Evolutionary conservation across 2,888 invertebrate genomes (phyloP).

Genomic region (Xestia c-nigrum): DNA sequence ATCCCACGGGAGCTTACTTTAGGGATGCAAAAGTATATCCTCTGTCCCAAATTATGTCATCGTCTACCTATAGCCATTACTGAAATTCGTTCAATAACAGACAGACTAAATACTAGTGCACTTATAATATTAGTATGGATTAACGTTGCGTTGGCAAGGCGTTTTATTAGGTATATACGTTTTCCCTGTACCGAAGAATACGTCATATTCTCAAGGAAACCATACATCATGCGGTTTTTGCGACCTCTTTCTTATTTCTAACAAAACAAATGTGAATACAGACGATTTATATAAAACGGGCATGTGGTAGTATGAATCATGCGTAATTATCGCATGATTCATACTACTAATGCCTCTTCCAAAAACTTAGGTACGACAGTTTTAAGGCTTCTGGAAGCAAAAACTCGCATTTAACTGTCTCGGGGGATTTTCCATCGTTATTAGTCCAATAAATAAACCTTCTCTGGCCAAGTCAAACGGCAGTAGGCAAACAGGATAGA

Average conservation of each 20-base stretch:
- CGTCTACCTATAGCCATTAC: neutral
- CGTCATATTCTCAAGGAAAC: slow-evolving; percentile 20
- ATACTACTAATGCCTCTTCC: neutral
- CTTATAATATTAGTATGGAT: neutral
- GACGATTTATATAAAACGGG: slow-evolving; percentile 1
- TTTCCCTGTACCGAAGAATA: slow-evolving; percentile 15
- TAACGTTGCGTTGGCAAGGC: neutral
- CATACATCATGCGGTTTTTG: slow-evolving; percentile 15
- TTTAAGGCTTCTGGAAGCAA: slow-evolving; percentile 1
- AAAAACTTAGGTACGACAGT: neutral
- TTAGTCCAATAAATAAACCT: neutral
- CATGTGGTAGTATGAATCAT: neutral
- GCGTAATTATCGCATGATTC: slow-evolving; percentile 26
- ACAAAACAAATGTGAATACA: neutral
- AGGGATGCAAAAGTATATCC: no score
- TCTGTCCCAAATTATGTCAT: neutral
- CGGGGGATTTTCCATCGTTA: neutral
- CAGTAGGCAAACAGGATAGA: neutral
- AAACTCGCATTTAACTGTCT: neutral
- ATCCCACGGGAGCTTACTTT: neutral
- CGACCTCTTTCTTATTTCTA: slow-evolving; percentile 15
- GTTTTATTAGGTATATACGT: neutral
- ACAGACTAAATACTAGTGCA: neutral
- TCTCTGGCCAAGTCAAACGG: neutral
- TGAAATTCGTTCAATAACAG: neutral